A percentile compares a stretch with the other conserved stretches of the same genome.
Conservation (phyloP, 2,113 vertebrate genomes). For the Leuciscus idus region DNA sequence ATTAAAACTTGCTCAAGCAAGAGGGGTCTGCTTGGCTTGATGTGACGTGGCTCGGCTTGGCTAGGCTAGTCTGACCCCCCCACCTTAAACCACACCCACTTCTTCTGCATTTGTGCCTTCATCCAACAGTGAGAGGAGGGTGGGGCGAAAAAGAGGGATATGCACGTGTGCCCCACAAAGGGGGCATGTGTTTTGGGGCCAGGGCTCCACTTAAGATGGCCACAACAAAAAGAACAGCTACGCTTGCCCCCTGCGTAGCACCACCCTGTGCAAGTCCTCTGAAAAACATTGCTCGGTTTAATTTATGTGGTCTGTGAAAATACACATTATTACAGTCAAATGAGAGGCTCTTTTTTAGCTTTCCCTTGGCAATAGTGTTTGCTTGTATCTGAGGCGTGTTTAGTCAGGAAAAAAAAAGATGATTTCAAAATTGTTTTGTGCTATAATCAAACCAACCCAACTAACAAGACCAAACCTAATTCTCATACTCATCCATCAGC, state of each 20-base stretch:
- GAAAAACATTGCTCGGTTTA: neutral
- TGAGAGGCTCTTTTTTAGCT: constrained; percentile 18
- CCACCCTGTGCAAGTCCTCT: neutral
- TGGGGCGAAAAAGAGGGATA: constrained; percentile 53
- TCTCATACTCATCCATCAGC: constrained; percentile 12
- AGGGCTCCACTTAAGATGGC: constrained; percentile 11
- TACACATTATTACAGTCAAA: constrained; percentile 19
- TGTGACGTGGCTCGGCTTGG: constrained; percentile 44
- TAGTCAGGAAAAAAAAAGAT: neutral
- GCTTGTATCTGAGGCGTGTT: neutral
- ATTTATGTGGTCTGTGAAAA: constrained; percentile 27
- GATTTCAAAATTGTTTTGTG: neutral
- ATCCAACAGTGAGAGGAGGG: constrained; percentile 39
- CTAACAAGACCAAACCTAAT: constrained; percentile 48
- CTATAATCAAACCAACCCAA: constrained; percentile 18
- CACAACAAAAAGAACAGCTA: constrained; percentile 13
- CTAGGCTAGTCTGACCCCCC: constrained; percentile 32
- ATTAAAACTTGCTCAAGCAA: constrained; percentile 75
- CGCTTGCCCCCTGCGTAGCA: neutral
- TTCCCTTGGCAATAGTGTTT: neutral
- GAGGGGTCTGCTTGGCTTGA: constrained; percentile 36
- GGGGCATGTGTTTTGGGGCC: constrained; percentile 62
- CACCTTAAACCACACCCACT: constrained; percentile 22
- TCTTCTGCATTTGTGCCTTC: neutral
- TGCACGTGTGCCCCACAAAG: constrained; percentile 65